Percentiles rank a stretch among this genome's conserved stretches.
Conservation (phyloP, 2,797 vertebrate genomes). For the Potorous gilbertii region DNA sequence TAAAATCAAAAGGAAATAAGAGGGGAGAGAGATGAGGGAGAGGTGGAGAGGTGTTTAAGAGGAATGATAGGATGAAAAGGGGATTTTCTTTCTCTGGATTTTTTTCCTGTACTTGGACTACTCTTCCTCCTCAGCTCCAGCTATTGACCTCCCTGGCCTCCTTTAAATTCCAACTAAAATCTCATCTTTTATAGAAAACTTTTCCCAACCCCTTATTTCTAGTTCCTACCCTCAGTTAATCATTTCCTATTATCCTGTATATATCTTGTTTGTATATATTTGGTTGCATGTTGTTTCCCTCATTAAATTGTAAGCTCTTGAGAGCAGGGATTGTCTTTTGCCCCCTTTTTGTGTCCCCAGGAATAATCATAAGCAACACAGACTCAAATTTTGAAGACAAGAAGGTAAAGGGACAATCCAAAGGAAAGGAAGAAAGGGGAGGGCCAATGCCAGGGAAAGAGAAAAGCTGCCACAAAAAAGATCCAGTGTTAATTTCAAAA, state of each 20-base stretch:
- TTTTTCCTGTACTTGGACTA: background rate
- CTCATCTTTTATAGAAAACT: background rate
- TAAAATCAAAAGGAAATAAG: background rate
- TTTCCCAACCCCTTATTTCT: background rate
- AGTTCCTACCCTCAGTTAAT: background rate
- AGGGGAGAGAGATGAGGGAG: no score
- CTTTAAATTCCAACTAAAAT: background rate
- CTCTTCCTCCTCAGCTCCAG: background rate
- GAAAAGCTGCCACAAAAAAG: background rate
- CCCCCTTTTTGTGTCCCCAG: background rate
- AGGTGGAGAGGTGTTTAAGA: no score
- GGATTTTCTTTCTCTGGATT: background rate
- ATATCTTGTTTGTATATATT: background rate
- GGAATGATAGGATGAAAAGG: background rate
- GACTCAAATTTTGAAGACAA: background rate
- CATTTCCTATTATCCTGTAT: background rate
- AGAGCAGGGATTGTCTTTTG: background rate
- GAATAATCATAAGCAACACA: background rate
- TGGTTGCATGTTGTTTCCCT: background rate
- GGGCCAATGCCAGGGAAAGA: background rate
- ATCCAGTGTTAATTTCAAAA: background rate
- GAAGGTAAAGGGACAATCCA: background rate
- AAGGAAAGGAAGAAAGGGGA: background rate
- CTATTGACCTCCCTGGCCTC: background rate
- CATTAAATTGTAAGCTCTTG: background rate